Evolutionary conservation across 2,888 invertebrate genomes (phyloP), one percentile per base, ranked within the genome.

Genomic region (Allygus modestus): DNA sequence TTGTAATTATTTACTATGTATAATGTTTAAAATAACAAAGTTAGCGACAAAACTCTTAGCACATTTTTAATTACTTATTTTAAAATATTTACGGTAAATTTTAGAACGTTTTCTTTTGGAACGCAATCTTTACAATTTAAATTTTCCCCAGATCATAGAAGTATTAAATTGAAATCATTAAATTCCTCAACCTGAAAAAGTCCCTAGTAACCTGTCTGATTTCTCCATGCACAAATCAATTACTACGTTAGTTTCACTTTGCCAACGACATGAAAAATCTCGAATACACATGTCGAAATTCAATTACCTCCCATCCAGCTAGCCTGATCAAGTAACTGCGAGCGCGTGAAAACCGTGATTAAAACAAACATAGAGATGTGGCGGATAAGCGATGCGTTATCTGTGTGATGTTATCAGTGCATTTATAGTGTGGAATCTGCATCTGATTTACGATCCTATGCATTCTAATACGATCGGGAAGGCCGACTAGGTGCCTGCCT

Each of bases 341-440:
- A 65, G 65, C 31, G 65, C 51, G 37, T 37, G 51, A 51, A 58
- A 58, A 58, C 58, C 1, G 33, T 15, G 31, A 69, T 69, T 33
- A 71, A 71, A 71, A 71, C 71, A 71, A 71, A 71, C 71, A 69
- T 61, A 69, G 69, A 31, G 69, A 69, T 69, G 31, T 15, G 17
- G n/a, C 33, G 2, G 71, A 37, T 41, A 71, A 71, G 2, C 20
- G 61, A 23, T 1, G 69, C 31, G 31, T 69, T 69, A 69, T 69
- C 69, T 69, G 23, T 15, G 9, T 23, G 71, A 71, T 71, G 71
- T 71, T 71, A 71, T 71, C 71, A 71, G 71, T 71, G 71, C 33
- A 71, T 71, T 71, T 71, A 71, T 20, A 71, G 37, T 23, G 71
- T 71, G 41, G 41, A 71, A 71, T 71, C 71, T 71, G 71, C 71